These are phyloP conservation scores for Eurypyga helias DNA, from an alignment of 2,113 vertebrate genomes.

Conservation along the genomic window DNA sequence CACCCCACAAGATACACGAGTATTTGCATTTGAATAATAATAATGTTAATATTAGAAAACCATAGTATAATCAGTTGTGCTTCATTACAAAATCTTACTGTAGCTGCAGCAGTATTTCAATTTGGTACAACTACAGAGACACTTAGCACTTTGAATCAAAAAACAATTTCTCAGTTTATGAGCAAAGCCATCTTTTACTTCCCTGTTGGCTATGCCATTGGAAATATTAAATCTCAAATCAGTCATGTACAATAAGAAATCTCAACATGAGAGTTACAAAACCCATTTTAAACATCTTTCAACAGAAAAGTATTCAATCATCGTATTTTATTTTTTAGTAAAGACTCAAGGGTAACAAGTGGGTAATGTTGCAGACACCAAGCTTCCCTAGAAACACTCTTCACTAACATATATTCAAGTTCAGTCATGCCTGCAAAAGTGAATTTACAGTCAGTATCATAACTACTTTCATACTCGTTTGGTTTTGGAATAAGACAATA, in stretches of 20 bases:
- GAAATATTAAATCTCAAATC: slow-evolving; percentile 6
- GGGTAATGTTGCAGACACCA: background rate
- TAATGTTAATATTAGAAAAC: slow-evolving; percentile 8
- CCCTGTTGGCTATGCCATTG: background rate
- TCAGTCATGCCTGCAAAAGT: background rate
- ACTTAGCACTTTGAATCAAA: background rate
- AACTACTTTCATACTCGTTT: background rate
- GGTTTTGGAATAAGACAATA: background rate
- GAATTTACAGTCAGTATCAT: background rate
- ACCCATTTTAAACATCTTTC: background rate
- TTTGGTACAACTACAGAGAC: background rate
- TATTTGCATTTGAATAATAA: slow-evolving; percentile 30
- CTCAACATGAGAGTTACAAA: background rate
- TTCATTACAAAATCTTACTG: background rate
- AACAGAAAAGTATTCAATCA: background rate
- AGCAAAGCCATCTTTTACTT: background rate
- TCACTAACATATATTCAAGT: background rate
- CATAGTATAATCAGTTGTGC: background rate
- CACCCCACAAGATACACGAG: background rate
- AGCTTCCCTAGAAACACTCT: background rate
- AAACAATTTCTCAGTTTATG: background rate
- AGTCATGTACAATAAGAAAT: background rate
- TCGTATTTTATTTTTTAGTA: background rate
- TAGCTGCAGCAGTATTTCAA: background rate
- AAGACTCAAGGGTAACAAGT: background rate